These are phyloP conservation scores for Labrus mixtus DNA, from an alignment of 2,113 vertebrate species.

Conservation along the genomic window DNA sequence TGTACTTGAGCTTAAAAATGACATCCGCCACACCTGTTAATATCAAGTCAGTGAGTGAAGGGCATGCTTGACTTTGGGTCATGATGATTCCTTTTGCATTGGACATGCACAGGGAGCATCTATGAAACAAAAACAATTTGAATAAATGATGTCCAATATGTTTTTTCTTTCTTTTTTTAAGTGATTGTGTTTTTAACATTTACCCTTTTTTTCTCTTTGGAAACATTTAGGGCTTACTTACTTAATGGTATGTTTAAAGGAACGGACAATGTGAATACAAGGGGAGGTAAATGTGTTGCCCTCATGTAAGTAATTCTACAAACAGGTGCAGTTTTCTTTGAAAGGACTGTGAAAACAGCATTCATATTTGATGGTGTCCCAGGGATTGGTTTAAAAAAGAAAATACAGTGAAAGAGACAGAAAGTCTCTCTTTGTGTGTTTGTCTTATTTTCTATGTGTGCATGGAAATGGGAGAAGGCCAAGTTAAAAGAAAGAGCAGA, in stretches of 20 bases:
- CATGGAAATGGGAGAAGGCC: neutral
- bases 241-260: no score
- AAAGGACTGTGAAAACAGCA: slow-evolving; percentile 50
- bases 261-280: no score
- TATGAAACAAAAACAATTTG: no score
- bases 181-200: no score
- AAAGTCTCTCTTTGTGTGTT: neutral
- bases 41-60: slow-evolving; percentile 16
- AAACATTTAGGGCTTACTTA: no score
- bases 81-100: neutral
- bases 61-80: neutral
- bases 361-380: slow-evolving; percentile 59
- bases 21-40: slow-evolving; percentile 2
- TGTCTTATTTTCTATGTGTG: neutral
- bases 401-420: slow-evolving; percentile 22
- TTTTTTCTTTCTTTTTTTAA: no score
- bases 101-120: no score
- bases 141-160: no score
- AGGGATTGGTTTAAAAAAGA: slow-evolving; percentile 58
- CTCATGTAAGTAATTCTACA: slow-evolving; percentile 18
- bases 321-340: slow-evolving; percentile 7
- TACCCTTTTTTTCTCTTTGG: no score
- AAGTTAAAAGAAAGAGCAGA: neutral
- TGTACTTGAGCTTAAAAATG: slow-evolving; percentile 32
- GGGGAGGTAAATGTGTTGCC: neutral